phyloP scores from a whole-genome alignment of 2,888 invertebrate genomes.

The Acanthosepion lycidas region DNA sequence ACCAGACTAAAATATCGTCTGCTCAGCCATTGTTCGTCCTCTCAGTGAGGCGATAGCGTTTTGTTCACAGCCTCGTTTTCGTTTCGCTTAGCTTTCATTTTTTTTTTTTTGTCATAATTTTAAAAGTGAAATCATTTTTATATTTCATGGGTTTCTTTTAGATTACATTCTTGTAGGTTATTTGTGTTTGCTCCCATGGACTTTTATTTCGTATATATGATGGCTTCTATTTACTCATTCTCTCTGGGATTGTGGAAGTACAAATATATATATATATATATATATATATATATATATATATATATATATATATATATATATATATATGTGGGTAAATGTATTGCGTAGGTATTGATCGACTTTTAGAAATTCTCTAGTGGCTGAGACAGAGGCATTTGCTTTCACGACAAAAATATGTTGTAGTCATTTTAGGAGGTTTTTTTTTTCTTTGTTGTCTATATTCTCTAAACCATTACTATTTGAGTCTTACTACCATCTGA shows the following conservation, averaged over 20 bases:
- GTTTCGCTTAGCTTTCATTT: neutral
- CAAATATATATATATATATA: no score
- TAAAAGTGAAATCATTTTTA: neutral
- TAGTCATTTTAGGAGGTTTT: no score
- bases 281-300: no score
- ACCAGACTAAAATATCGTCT: neutral
- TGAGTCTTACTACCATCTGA: no score
- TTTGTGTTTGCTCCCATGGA: neutral
- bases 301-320: no score
- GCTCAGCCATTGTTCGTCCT: neutral
- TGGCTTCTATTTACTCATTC: neutral
- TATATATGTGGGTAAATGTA: no score
- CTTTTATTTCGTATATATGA: neutral
- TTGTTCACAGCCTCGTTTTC: neutral
- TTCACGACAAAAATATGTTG: no score
- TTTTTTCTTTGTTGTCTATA: no score
- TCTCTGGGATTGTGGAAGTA: neutral
- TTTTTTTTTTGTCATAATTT: neutral
- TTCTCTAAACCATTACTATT: no score
- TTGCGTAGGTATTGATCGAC: no score
- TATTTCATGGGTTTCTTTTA: neutral
- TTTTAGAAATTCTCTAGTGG: no score
- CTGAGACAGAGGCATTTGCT: no score
- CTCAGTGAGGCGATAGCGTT: neutral
- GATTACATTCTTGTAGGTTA: neutral